Conservation (phyloP, 2,113 vertebrate species). For the Microcebus griseorufus region DNA sequence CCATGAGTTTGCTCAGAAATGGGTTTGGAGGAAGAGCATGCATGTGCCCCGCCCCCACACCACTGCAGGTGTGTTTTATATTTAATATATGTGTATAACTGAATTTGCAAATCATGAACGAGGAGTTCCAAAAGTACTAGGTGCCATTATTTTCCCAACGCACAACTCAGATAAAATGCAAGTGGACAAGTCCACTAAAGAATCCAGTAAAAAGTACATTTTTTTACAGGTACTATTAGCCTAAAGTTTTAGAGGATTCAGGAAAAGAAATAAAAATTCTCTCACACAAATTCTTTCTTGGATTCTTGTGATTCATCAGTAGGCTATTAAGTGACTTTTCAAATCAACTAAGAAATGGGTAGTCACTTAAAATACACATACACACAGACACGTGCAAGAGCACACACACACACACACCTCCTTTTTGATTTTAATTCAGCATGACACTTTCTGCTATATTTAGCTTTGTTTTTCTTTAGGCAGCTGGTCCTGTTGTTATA, state of each 20-base stretch:
- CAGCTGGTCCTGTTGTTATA: neutral
- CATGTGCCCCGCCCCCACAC: neutral
- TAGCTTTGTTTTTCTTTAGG: constrained; percentile 44
- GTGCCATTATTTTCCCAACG: neutral
- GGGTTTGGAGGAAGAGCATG: neutral
- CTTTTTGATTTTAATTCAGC: neutral
- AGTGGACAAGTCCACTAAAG: neutral
- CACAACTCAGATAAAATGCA: constrained; percentile 3
- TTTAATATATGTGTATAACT: neutral
- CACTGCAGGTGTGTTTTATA: neutral
- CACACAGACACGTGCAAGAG: neutral
- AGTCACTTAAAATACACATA: constrained; percentile 16
- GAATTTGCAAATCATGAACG: neutral
- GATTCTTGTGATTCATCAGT: neutral
- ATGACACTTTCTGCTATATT: constrained; percentile 29
- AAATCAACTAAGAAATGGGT: neutral
- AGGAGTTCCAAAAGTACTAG: neutral
- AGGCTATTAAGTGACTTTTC: neutral
- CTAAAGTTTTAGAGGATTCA: neutral
- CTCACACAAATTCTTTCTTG: neutral
- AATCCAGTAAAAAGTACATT: neutral
- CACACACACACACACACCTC: neutral
- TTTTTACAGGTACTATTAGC: neutral
- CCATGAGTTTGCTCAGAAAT: neutral
- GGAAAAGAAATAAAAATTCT: constrained; percentile 4